Evolutionary conservation across 2,113 vertebrate genomes (phyloP).

Genomic region (Pangasianodon hypophthalmus): DNA sequence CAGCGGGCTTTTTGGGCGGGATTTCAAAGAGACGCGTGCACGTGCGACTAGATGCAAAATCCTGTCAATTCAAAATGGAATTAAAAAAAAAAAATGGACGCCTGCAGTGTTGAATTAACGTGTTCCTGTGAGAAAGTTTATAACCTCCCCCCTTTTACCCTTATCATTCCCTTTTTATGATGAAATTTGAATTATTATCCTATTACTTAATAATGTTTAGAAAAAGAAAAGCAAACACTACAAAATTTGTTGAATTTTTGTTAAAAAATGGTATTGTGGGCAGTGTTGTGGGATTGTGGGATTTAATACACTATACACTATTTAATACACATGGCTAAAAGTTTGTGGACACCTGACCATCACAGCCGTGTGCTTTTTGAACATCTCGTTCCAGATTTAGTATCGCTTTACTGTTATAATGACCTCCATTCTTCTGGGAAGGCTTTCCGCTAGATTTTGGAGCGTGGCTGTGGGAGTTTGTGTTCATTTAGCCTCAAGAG

Average conservation of each 20-base stretch:
- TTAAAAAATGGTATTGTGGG: not conserved
- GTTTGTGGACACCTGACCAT: not conserved
- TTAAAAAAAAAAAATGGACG: too few species aligned
- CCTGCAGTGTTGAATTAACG: not conserved
- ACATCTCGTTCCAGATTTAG: not conserved
- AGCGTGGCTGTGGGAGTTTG: not conserved
- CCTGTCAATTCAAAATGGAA: not conserved
- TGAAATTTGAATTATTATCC: not conserved
- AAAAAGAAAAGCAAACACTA: not conserved
- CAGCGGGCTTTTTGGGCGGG: conserved; percentile 32
- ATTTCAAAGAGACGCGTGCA: conserved; percentile 1
- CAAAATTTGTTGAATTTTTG: not conserved
- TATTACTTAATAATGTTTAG: not conserved
- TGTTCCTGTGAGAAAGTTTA: not conserved
- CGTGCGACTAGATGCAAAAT: conserved; percentile 1
- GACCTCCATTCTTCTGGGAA: not conserved
- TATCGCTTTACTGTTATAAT: not conserved
- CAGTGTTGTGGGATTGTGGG: not conserved
- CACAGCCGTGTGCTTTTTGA: not conserved
- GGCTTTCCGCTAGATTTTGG: not conserved
- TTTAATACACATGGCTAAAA: not conserved
- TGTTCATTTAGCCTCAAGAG: not conserved
- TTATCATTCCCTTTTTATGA: not conserved
- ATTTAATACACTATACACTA: not conserved
- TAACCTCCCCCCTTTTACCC: not conserved